Conservation (phyloP, 92 coral and sea anemone genomes). For the Umimayanthus kanabou region DNA sequence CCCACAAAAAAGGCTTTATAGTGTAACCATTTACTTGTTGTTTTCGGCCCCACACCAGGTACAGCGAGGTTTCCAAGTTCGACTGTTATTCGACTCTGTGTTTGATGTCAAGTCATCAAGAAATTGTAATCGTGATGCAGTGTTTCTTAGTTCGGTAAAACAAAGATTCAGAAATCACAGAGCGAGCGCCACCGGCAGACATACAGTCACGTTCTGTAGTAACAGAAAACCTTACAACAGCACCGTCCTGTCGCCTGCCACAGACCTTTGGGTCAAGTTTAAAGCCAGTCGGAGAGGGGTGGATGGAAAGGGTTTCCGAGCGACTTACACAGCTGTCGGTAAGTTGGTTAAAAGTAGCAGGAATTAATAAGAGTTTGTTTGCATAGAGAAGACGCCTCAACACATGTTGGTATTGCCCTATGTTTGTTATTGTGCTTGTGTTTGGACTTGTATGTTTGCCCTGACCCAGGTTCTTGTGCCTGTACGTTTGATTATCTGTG, state of each 20-base stretch:
- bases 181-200: slow-evolving; percentile 47
- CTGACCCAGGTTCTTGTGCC: neutral
- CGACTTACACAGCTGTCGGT: slow-evolving; percentile 77
- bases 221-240: slow-evolving; percentile 72
- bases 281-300: slow-evolving; percentile 49
- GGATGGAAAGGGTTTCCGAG: slow-evolving; percentile 76
- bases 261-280: slow-evolving; percentile 84
- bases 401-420: neutral
- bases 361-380: neutral
- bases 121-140: slow-evolving; percentile 65
- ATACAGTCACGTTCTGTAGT: slow-evolving; percentile 79
- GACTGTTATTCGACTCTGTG: slow-evolving; percentile 64
- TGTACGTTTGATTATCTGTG: neutral
- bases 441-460: neutral
- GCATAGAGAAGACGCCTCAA: neutral
- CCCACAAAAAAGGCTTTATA: too few relatives aligned
- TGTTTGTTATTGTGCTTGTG: neutral
- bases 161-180: slow-evolving; percentile 59
- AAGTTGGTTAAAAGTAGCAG: slow-evolving; percentile 3
- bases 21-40: too few relatives aligned
- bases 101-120: slow-evolving; percentile 62
- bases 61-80: slow-evolving; percentile 65
- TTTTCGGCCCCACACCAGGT: neutral
- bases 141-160: slow-evolving; percentile 76
- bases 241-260: slow-evolving; percentile 55